A percentile compares a stretch with the other conserved stretches of the same genome.
Conservation (phyloP, 2,113 vertebrate species). For the Corythaixoides concolor region DNA sequence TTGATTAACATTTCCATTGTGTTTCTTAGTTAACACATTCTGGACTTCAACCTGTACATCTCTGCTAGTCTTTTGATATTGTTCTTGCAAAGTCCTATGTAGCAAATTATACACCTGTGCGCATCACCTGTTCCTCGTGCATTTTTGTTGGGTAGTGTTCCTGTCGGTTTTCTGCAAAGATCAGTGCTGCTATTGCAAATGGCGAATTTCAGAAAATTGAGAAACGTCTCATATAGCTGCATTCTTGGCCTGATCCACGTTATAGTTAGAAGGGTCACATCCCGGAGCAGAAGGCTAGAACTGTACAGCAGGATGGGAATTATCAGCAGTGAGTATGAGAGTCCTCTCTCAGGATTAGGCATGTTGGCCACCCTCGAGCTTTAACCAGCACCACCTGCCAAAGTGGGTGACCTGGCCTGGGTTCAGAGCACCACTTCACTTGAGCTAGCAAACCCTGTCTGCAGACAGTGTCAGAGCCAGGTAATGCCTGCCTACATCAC, state of each 20-base stretch:
- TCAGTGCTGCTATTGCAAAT: not conserved
- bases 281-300: not conserved
- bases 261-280: not conserved
- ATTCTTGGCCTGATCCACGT: accelerated
- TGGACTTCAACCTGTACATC: not conserved
- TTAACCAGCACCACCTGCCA: not conserved
- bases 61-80: not conserved
- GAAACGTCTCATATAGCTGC: not conserved
- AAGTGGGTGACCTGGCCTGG: not conserved
- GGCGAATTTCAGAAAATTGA: not conserved
- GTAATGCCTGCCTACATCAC: accelerated
- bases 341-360: not conserved
- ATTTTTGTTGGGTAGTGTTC: not conserved
- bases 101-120: not conserved
- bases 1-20: not conserved
- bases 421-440: not conserved
- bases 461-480: not conserved
- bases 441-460: not conserved
- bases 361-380: not conserved
- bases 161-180: not conserved
- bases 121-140: not conserved
- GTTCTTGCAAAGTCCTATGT: not conserved
- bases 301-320: not conserved
- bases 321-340: not conserved
- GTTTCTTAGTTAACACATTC: not conserved